Evolutionary conservation across 2,797 vertebrate genomes (phyloP), one percentile per base, ranked within the genome.

Genomic region (Eurystomus glaucurus): DNA sequence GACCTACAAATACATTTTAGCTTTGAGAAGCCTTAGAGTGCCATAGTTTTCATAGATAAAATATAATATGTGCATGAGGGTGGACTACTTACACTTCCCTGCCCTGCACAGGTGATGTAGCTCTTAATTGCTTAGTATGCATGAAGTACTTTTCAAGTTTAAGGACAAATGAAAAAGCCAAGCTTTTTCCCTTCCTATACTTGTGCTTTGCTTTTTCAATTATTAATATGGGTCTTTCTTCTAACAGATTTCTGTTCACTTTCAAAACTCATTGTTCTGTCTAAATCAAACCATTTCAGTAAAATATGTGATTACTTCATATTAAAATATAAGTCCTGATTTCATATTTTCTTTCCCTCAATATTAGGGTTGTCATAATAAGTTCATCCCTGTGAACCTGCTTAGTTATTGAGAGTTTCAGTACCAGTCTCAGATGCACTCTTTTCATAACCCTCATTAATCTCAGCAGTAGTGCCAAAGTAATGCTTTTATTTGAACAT

Each of bases 401-500:
- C 33, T 84, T 72, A 72, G 43, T 28, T 94, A n/a, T 55, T 4
- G 11, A 76, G 72, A 90, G n/a, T 43, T 88, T 61, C 46, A 86
- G 62, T 94, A 70, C 77, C 74, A 85, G 39, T 58, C 65, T 75
- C 54, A 58, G 35, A 86, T 50, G 15, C 20, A 68, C 58, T 96
- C 91, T 88, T 96, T 94, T 90, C 58, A 60, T 96, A 93, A 94
- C 54, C 62, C 74, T 58, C 45, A 78, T 66, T 85, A 82, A 86
- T 92, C 74, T 87, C 92, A 82, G 55, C 92, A 85, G 23, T 43
- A 92, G 48, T 90, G 96, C 95, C 94, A 95, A 96, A 97, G 72
- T 76, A 94, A 95, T 74, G 80, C 77, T 96, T 97, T 96, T 70
- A 57, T 96, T 93, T 92, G 43, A 96, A 79, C 60, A 57, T 87